Evolutionary conservation across 2,113 vertebrate species (phyloP).

Genomic region (Bos taurus): ARS-UCD2.0 NC_037340.1:80251001-80251500

Average conservation of each 20-base stretch:
- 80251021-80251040: neutral
- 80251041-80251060: neutral
- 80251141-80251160: neutral
- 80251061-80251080: fast-evolving
- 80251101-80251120: fast-evolving
- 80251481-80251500: neutral
- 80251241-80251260: neutral
- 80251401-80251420: neutral
- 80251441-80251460: neutral
- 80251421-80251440: neutral
- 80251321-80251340: neutral
- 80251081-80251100: fast-evolving
- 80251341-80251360: neutral
- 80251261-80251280: neutral
- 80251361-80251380: neutral
- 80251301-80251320: neutral
- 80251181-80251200: no score
- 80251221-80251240: neutral
- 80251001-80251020: neutral
- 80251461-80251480: neutral
- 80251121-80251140: fast-evolving
- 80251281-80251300: neutral
- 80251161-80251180: fast-evolving
- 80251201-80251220: neutral
- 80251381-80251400: neutral